phyloP scores from a whole-genome alignment of 2,113 vertebrate genomes.

The Dasyprocta punctata region DNA sequence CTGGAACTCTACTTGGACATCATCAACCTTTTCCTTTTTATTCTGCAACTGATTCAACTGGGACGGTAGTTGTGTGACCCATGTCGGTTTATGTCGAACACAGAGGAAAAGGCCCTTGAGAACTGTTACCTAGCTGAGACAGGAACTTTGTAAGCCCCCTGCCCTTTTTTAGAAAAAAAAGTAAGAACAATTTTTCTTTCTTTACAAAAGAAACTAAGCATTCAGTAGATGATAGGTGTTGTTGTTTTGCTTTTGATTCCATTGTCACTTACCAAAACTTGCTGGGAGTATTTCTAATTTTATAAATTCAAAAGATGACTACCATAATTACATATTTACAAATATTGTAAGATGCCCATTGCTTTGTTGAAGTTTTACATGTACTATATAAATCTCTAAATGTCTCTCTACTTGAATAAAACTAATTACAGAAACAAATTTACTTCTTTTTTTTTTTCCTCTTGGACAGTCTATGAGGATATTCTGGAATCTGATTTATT shows the following conservation, averaged over 20 bases:
- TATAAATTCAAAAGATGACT: conserved; percentile 43
- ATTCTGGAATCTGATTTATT: neutral
- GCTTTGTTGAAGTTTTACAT: conserved; percentile 43
- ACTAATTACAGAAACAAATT: conserved; percentile 13
- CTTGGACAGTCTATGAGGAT: neutral
- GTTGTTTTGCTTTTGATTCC: conserved; percentile 21
- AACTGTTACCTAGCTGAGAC: neutral
- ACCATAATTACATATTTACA: neutral
- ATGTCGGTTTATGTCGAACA: neutral
- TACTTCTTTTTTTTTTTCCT: neutral
- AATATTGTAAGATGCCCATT: conserved; percentile 23
- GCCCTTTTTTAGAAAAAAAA: neutral
- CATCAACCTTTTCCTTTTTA: conserved; percentile 86
- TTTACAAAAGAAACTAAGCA: conserved; percentile 3
- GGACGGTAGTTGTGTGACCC: conserved; percentile 48
- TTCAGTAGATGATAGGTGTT: conserved; percentile 43
- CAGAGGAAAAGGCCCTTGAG: neutral
- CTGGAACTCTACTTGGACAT: conserved; percentile 92
- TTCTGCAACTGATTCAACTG: conserved; percentile 86
- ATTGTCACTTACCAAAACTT: conserved; percentile 14
- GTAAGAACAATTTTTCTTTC: neutral
- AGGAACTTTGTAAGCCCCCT: neutral
- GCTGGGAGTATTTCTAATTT: conserved; percentile 4
- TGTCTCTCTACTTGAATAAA: conserved; percentile 64
- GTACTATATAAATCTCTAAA: conserved; percentile 49